Evolutionary conservation across 2,113 vertebrate species (phyloP).

Genomic region (Erythrolamprus reginae): DNA sequence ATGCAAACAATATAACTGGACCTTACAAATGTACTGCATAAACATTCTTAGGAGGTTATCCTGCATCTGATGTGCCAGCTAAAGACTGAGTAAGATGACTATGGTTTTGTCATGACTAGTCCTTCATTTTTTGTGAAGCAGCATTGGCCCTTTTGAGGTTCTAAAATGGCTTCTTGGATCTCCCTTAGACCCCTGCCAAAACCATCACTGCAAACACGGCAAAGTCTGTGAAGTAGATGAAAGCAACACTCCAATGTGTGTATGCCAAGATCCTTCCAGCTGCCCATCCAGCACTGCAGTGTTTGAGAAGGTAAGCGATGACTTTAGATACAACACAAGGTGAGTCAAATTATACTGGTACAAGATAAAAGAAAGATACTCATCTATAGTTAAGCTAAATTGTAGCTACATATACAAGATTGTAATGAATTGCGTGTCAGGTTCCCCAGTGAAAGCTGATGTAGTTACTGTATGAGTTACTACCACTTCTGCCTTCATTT

Average conservation of each 20-base stretch:
- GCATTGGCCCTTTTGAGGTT: neutral
- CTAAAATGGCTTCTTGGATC: conserved; percentile 23
- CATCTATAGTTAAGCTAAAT: neutral
- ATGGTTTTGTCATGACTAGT: neutral
- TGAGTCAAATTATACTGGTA: fast-evolving
- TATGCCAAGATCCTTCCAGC: conserved; percentile 93
- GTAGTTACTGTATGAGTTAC: neutral
- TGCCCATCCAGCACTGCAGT: conserved; percentile 79
- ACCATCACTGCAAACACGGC: conserved; percentile 96
- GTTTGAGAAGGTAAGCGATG: conserved; percentile 87
- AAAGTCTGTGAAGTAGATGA: conserved; percentile 96
- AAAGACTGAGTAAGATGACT: neutral
- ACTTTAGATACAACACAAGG: neutral
- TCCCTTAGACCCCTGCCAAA: conserved; percentile 85
- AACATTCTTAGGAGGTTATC: neutral
- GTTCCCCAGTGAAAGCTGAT: neutral
- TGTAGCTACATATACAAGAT: neutral
- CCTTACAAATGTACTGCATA: neutral
- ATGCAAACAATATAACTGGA: neutral
- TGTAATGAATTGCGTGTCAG: neutral
- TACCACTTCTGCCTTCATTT: neutral
- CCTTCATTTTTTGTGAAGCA: neutral
- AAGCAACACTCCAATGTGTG: conserved; percentile 90
- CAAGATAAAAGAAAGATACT: neutral
- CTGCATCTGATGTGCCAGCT: neutral